Evolutionary conservation across 1,140 invertebrate species (phyloP), one percentile per base, ranked within the genome.

Genomic region (Aethina tumida): DNA sequence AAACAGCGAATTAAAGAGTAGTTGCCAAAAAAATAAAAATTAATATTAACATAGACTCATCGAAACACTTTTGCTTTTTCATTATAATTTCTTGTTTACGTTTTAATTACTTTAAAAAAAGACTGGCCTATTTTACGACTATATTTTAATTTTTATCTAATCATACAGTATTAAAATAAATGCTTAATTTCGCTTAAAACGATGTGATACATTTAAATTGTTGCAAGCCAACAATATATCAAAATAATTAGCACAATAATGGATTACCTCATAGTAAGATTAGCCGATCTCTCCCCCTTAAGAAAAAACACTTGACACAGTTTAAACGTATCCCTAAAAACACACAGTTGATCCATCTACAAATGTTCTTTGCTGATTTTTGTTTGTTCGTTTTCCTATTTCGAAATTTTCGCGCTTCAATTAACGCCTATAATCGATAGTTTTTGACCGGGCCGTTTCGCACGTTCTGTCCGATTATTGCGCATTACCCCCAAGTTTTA

Each of bases 1-100:
- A 39, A 47, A 45, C 49, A 47, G 45, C 45, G 45, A 45, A 50
- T 26, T 48, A 43, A 35, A 22, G 43, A 18, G 36, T 50, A 39
- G 28, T 47, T 26, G 25, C 29, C 30, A 35, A 35, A 33, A 34
- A n/a, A n/a, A n/a, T n/a, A n/a, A n/a, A n/a, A n/a, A n/a, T n/a
- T n/a, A n/a, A n/a, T n/a, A 40, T 45, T 37, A 32, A 24, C 33
- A 45, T 35, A 41, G 29, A 5, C 5, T 27, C 17, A 18, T 16
- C 13, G 18, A 39, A 25, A 26, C 12, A 9, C 18, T 31, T 30
- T 39, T 29, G 17, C 35, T 37, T 3, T 18, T 12, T n/a, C 26
- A 33, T 29, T 29, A 39, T 14, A 13, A 22, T 25, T 37, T 40
- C 28, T 45, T 35, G 41, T 18, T 34, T 44, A 37, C 29, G 34